Evolutionary conservation across 2,797 vertebrate genomes (phyloP), one percentile per base, ranked within the genome.

Genomic region (Iguana delicatissima): DNA sequence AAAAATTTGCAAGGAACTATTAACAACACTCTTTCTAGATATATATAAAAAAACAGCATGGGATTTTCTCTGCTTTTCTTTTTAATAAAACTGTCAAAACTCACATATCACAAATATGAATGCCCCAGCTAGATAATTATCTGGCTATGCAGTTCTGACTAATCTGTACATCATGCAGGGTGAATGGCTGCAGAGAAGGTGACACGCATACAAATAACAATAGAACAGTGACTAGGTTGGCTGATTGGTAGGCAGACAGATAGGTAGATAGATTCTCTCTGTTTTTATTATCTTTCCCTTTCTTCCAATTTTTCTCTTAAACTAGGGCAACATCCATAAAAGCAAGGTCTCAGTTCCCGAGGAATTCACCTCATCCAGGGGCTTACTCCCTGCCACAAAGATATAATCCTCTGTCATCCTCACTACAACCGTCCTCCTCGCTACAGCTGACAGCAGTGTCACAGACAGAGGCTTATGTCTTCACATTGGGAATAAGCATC

Each of bases 401-500:
- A 69, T 93, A 91, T 91, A 93, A 92, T 92, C 91, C 72, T 69
- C 22, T 6, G 85, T 90, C 90, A 83, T 50, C 59, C 32, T 73
- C 83, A 38, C 4, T 85, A 73, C 77, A 59, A 88, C 55, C 91
- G 59, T 42, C 3, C 0, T 77, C 85, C 57, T 94, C 6, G 76
- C 74, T 59, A 81, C 87, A 32, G 0, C n/a, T 46, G 59, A 85
- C 0, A 10, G 35, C 62, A 85, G 7, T 85, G 93, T 46, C 93
- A 93, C 86, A 94, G 90, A 90, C 24, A 83, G 50, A 85, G 73
- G 87, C 93, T 94, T 59, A 90, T 52, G 88, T 2, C 79, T 93
- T 92, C 80, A 85, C 52, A 59, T 0, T 85, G 79, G 82, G 91
- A 94, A 90, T 86, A 95, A 94, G 92, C 93, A 95, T 95, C 93